Evolutionary conservation across 1,140 invertebrate genomes (phyloP).

Genomic region (Drosophila subobscura): DNA sequence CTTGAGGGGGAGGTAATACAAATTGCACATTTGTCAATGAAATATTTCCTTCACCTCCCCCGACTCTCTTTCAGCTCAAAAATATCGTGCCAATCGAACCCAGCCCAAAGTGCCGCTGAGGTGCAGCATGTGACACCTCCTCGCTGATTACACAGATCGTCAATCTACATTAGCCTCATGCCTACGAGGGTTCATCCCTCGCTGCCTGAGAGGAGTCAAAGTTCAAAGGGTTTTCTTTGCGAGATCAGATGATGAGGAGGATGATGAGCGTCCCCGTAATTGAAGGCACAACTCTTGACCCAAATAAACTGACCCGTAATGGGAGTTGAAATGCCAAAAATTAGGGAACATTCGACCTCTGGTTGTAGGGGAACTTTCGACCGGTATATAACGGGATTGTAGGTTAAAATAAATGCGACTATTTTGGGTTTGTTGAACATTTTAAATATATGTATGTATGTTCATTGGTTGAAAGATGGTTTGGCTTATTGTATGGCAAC

Average conservation of each 20-base stretch:
- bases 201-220: conserved; percentile 12
- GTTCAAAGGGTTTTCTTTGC: conserved; percentile 30
- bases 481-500: too few species aligned
- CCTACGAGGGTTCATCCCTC: conserved; percentile 16
- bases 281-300: conserved; percentile 31
- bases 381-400: neutral
- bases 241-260: conserved; percentile 12
- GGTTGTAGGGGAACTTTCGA: too few species aligned
- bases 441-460: too few species aligned
- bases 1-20: conserved; percentile 7
- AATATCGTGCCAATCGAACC: neutral
- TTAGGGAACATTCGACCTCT: neutral
- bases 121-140: conserved; percentile 17
- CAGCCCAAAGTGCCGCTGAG: neutral
- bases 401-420: neutral
- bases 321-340: neutral
- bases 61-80: too few species aligned
- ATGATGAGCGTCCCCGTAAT: conserved; percentile 25
- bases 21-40: conserved; percentile 28
- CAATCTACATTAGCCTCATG: conserved; percentile 40
- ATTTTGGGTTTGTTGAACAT: neutral
- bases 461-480: too few species aligned
- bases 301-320: conserved; percentile 7
- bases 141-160: conserved; percentile 31
- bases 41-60: neutral